These are phyloP conservation scores for Drosophila auraria DNA, from an alignment of 1,140 invertebrate species.

Conservation along the genomic window DNA sequence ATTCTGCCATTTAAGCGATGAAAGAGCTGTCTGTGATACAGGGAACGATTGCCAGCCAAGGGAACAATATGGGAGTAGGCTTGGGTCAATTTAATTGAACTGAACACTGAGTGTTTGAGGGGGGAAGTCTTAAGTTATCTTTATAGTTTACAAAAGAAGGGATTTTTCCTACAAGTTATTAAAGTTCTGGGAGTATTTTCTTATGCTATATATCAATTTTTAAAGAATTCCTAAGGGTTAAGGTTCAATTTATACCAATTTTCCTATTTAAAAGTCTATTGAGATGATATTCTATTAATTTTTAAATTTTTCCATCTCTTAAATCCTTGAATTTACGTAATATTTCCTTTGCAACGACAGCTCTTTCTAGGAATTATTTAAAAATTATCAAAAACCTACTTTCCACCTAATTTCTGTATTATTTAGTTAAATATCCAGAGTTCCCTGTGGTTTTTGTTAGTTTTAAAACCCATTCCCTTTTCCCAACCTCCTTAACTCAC, in stretches of 20 bases:
- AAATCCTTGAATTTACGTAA: not conserved
- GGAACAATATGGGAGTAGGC: slow-evolving; percentile 26
- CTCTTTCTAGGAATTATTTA: not conserved
- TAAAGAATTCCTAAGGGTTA: too few species aligned
- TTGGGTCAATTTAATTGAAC: slow-evolving; percentile 50
- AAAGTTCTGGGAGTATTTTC: too few species aligned
- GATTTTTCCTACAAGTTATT: not conserved
- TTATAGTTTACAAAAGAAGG: not conserved
- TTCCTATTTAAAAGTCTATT: too few species aligned
- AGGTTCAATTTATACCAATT: too few species aligned
- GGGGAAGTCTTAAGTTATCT: not conserved
- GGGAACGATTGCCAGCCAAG: slow-evolving; percentile 13
- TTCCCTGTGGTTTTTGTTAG: not conserved
- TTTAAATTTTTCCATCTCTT: not conserved
- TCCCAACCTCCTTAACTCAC: not conserved
- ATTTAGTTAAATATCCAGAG: not conserved
- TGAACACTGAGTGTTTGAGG: slow-evolving; percentile 15
- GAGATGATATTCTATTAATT: not conserved
- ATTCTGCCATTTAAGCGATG: slow-evolving; percentile 25
- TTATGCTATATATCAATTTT: too few species aligned
- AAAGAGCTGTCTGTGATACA: slow-evolving; percentile 47
- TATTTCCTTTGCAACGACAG: not conserved
- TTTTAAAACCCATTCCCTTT: not conserved
- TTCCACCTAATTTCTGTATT: not conserved
- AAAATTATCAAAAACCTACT: not conserved